Conservation (phyloP, 2,888 invertebrate species). For the Tachina lurida region DNA sequence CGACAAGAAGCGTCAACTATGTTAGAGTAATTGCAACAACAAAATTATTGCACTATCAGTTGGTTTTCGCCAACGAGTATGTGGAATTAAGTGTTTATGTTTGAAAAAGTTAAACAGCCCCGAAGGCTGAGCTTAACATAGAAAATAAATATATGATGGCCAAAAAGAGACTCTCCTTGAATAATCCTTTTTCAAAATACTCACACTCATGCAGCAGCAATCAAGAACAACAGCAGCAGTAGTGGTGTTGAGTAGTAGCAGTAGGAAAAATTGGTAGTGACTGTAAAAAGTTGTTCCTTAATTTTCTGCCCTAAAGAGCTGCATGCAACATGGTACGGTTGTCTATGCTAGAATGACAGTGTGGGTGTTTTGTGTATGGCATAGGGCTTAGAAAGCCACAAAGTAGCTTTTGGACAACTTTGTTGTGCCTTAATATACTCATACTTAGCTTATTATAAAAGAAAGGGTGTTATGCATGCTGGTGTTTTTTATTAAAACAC, state of each 20-base stretch:
- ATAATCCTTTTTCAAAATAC: conserved; percentile 65
- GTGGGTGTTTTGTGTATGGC: conserved; percentile 57
- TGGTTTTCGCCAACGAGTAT: conserved; percentile 39
- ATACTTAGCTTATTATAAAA: background rate
- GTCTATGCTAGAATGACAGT: conserved; percentile 38
- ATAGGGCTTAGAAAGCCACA: conserved; percentile 77
- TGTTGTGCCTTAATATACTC: conserved; percentile 55
- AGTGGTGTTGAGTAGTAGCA: background rate
- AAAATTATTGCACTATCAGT: conserved; percentile 53
- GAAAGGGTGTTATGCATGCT: background rate
- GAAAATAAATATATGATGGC: conserved; percentile 59
- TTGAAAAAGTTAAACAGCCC: conserved; percentile 70
- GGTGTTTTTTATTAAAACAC: background rate
- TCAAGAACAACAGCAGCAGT: conserved; percentile 1
- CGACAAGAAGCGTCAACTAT: conserved; percentile 46
- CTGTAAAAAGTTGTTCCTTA: conserved; percentile 58
- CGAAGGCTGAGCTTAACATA: conserved; percentile 58
- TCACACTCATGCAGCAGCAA: background rate
- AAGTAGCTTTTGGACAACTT: conserved; percentile 79
- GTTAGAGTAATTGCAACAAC: conserved; percentile 51
- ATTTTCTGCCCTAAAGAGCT: conserved; percentile 38
- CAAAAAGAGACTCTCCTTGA: conserved; percentile 43
- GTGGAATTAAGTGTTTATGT: conserved; percentile 68
- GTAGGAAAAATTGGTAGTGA: conserved; percentile 11
- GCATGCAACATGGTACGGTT: conserved; percentile 37